These are phyloP conservation scores for Mesochorus sp. DNA, from an alignment of 2,888 invertebrate genomes.

Conservation along the genomic window DNA sequence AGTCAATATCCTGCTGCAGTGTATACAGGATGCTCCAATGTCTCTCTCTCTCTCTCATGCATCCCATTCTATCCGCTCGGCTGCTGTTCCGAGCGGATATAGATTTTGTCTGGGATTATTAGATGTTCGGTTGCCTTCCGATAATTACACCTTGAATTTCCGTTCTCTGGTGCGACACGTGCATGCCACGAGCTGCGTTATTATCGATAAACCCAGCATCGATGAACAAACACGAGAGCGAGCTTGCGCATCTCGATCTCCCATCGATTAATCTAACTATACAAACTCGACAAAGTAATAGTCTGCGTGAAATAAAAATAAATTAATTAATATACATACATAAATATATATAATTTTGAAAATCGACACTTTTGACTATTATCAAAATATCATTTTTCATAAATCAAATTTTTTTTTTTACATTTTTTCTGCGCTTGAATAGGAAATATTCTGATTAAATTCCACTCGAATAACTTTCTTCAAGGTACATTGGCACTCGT, in stretches of 20 bases:
- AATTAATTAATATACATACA: background rate
- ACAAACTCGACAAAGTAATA: background rate
- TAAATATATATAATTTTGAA: background rate
- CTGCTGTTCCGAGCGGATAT: conserved; percentile 54
- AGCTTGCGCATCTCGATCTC: conserved; percentile 7
- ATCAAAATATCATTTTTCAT: too few species aligned
- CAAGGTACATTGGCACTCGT: too few species aligned
- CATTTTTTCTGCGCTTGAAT: too few species aligned
- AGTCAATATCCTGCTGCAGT: background rate
- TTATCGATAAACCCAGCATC: conserved; percentile 40
- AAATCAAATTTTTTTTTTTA: too few species aligned
- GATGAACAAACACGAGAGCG: background rate
- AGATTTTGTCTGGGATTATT: conserved; percentile 72
- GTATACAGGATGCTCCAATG: background rate
- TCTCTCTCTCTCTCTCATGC: conserved; percentile 6
- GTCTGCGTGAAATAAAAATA: background rate
- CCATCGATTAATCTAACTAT: too few species aligned
- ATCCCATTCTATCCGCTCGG: too few species aligned
- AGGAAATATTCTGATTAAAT: too few species aligned
- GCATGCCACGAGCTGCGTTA: conserved; percentile 16
- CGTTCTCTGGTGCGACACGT: conserved; percentile 32
- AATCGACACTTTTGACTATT: too few species aligned
- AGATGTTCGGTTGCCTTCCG: conserved; percentile 73
- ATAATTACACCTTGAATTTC: conserved; percentile 70
- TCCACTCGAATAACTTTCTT: too few species aligned